Conservation (phyloP, 2,888 invertebrate species). For the Thymelicus acteon region DNA sequence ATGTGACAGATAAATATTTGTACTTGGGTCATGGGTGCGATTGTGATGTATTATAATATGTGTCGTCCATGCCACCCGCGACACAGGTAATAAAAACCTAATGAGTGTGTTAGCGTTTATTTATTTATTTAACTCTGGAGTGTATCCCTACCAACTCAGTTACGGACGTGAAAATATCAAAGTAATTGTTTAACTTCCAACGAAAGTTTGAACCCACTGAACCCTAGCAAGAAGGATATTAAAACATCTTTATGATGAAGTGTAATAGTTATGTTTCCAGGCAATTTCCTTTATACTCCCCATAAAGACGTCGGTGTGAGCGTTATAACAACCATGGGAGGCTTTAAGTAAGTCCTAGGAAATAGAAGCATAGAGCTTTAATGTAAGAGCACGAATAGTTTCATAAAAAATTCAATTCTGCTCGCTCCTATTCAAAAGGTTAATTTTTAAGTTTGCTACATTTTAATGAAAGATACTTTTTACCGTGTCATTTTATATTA, state of each 20-base stretch:
- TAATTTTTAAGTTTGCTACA: background rate
- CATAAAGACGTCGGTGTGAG: constrained; percentile 13
- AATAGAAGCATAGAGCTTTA: background rate
- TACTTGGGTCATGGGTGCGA: too few species aligned
- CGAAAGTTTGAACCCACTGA: background rate
- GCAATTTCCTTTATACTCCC: constrained; percentile 19
- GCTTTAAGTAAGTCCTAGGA: constrained; percentile 17
- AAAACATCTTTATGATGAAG: constrained; percentile 23
- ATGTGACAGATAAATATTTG: too few species aligned
- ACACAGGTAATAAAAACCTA: too few species aligned
- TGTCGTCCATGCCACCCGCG: too few species aligned
- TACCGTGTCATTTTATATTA: background rate
- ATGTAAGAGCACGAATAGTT: constrained; percentile 4
- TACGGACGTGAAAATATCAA: too few species aligned
- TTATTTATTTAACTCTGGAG: too few species aligned
- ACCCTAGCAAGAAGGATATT: constrained; percentile 5
- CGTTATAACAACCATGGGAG: constrained; percentile 14
- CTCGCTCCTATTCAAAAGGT: background rate
- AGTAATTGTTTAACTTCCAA: too few species aligned
- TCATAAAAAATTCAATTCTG: constrained; percentile 7
- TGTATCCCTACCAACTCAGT: too few species aligned
- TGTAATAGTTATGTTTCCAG: constrained; percentile 18
- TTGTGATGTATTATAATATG: too few species aligned
- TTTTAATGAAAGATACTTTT: background rate
- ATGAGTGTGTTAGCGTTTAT: too few species aligned